Percentiles rank a stretch among this genome's conserved stretches.
Evolutionary conservation across 2,113 vertebrate species (phyloP).

Genomic region (Clarias batrachus): DNA sequence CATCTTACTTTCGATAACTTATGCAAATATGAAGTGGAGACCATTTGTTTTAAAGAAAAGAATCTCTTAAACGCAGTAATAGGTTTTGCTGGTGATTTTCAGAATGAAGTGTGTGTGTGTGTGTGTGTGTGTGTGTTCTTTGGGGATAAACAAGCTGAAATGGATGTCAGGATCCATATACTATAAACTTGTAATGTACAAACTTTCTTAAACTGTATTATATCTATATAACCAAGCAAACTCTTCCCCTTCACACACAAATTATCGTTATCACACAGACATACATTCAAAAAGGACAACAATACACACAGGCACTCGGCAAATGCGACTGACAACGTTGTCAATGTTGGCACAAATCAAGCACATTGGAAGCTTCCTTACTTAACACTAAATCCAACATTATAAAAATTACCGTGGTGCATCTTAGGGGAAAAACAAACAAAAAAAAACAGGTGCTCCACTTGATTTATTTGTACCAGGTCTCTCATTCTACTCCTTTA

Average conservation of each 20-base stretch:
- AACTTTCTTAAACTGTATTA: slow-evolving; percentile 40
- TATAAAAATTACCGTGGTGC: slow-evolving; percentile 67
- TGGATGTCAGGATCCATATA: slow-evolving; percentile 36
- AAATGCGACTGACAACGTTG: slow-evolving; percentile 53
- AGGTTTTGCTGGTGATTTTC: slow-evolving; percentile 75
- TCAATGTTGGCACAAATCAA: slow-evolving; percentile 72
- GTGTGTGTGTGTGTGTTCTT: slow-evolving; percentile 60
- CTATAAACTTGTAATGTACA: slow-evolving; percentile 36
- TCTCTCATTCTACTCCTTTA: slow-evolving; percentile 60
- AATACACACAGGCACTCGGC: slow-evolving; percentile 50
- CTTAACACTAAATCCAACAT: slow-evolving; percentile 72
- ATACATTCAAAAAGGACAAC: slow-evolving; percentile 36
- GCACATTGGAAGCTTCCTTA: slow-evolving; percentile 68
- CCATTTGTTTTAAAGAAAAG: slow-evolving; percentile 35
- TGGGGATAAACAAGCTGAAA: slow-evolving; percentile 66
- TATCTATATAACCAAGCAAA: slow-evolving; percentile 20
- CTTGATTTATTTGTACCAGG: slow-evolving; percentile 67
- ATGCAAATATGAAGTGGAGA: slow-evolving; percentile 50
- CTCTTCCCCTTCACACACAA: slow-evolving; percentile 36
- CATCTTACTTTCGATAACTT: slow-evolving; percentile 22
- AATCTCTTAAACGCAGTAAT: slow-evolving; percentile 55
- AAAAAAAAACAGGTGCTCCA: slow-evolving; percentile 35
- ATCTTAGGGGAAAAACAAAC: slow-evolving; percentile 39
- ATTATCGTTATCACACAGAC: slow-evolving; percentile 32
- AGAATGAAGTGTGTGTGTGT: slow-evolving; percentile 62